A percentile compares a stretch with the other conserved stretches of the same genome.
These are phyloP conservation scores for Myotis yumanensis DNA, from an alignment of 2,113 vertebrate species.

Conservation along the genomic window DNA sequence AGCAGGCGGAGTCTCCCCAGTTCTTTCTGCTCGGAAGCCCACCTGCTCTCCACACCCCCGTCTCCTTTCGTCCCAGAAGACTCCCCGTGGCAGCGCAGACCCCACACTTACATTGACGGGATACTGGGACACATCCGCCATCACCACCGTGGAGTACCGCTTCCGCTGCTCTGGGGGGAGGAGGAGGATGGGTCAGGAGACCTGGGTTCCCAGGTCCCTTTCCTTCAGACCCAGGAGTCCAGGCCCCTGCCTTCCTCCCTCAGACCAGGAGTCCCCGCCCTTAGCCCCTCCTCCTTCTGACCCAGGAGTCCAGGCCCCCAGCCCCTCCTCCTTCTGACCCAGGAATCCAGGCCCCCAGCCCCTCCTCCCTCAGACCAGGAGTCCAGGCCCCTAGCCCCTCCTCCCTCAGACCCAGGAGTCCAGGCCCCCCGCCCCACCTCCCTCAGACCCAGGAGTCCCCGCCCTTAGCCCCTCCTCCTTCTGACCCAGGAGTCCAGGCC, in stretches of 20 bases:
- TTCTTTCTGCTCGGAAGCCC: not conserved
- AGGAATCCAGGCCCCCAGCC: not conserved
- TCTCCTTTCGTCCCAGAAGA: not conserved
- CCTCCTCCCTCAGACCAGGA: not conserved
- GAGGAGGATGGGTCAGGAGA: not conserved
- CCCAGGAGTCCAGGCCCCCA: not conserved
- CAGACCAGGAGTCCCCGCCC: not conserved
- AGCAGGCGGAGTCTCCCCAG: not conserved
- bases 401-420: not conserved
- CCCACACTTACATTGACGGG: constrained; percentile 79
- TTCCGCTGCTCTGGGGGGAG: constrained; percentile 82
- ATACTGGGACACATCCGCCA: constrained; percentile 82
- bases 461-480: too few species aligned
- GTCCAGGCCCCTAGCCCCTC: not conserved
- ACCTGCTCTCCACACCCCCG: not conserved
- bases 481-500: not conserved
- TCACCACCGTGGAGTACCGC: constrained; percentile 80
- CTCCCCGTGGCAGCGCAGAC: not conserved
- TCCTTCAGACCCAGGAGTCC: too few species aligned
- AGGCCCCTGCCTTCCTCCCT: too few species aligned
- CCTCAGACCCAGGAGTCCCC: too few species aligned
- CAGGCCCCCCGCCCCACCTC: not conserved
- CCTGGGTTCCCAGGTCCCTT: not conserved
- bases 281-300: not conserved
- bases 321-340: not conserved